Base-by-base conservation (phyloP, 2,113 vertebrate species). In the Lagopus muta region DNA sequence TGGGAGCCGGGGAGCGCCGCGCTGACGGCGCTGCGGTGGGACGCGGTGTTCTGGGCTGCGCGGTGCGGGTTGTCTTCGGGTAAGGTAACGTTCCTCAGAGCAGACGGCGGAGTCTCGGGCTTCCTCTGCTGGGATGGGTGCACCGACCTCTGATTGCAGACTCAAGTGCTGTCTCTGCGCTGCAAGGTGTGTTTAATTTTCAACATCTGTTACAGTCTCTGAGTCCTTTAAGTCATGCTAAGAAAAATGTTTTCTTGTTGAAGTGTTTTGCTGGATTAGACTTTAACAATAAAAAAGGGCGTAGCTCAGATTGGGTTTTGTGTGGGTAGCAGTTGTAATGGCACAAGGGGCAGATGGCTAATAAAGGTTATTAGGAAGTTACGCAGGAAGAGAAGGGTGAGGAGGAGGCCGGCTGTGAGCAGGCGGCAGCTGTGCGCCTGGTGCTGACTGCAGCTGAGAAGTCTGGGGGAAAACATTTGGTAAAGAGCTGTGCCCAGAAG, bases 31-130 rank as follows among this genome's bases (percentile, higher is more conserved):
- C 47, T 47, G 47, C 48, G 48, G 48, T 12, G 48, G 48, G 48
- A 48, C 48, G 48, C 21, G 47, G 47, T 48, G 47, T 48, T 4
- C 47, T 48, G 47, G 47, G 47, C 47, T 21, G 47, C 47, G 50
- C 12, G 13, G 50, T 25, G 25, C 22, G 25, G 27, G 52, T 52
- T 74, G 72, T 9, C 4, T 34, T 66, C 87, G 8, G 74, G 74
- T 94, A 91, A 94, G 67, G 91, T 88, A 86, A 43, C 70, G 91
- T 77, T 93, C 79, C 83, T 90, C 86, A 64, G 88, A 75, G 85
- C 66, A 86, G 70, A 60, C 57, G 19, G 28, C 34, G 45, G 48
- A 45, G 71, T 76, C 67, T 71, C 24, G 40, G 75, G 54, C 42
- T 80, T 61, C 48, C n/a, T 79, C 20, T 71, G 3, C 71, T 69